phyloP scores from a whole-genome alignment of 2,888 invertebrate species.

The Xylota segnis region DNA sequence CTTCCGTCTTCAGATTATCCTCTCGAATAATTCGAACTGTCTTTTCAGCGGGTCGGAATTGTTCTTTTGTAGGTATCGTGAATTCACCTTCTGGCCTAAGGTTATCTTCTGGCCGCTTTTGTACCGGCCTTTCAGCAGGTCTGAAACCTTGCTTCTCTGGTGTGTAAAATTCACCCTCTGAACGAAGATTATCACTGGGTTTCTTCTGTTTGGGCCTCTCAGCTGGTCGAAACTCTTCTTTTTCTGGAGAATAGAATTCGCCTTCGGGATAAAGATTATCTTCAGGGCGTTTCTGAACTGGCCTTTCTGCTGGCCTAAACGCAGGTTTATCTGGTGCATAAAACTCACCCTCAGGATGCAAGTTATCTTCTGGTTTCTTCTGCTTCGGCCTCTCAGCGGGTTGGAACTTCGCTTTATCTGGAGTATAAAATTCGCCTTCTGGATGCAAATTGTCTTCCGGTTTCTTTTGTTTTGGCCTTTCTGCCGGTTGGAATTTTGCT shows the following conservation, averaged over 20 bases:
- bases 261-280: slow-evolving; percentile 85
- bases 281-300: slow-evolving; percentile 85
- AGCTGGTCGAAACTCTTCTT: slow-evolving; percentile 83
- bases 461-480: slow-evolving; percentile 83
- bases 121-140: slow-evolving; percentile 85
- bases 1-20: too few species aligned
- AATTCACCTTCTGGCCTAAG: slow-evolving; percentile 86
- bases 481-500: slow-evolving; percentile 83
- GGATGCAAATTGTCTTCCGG: slow-evolving; percentile 85
- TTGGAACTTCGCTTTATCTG: slow-evolving; percentile 81
- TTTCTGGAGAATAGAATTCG: slow-evolving; percentile 84
- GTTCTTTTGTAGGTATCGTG: slow-evolving; percentile 84
- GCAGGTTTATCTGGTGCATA: slow-evolving; percentile 83
- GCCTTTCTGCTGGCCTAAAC: slow-evolving; percentile 85
- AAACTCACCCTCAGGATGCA: slow-evolving; percentile 87
- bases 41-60: slow-evolving; percentile 83
- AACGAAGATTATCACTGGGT: slow-evolving; percentile 86
- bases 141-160: slow-evolving; percentile 79
- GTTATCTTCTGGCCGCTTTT: slow-evolving; percentile 85
- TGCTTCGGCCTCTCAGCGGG: slow-evolving; percentile 81
- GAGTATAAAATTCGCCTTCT: slow-evolving; percentile 86
- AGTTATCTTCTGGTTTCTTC: slow-evolving; percentile 85
- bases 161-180: slow-evolving; percentile 86
- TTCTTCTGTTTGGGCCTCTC: slow-evolving; percentile 85
- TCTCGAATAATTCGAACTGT: too few species aligned